These are phyloP conservation scores for Diarsia dahlii DNA, from an alignment of 2,888 invertebrate species.

Conservation along the genomic window DNA sequence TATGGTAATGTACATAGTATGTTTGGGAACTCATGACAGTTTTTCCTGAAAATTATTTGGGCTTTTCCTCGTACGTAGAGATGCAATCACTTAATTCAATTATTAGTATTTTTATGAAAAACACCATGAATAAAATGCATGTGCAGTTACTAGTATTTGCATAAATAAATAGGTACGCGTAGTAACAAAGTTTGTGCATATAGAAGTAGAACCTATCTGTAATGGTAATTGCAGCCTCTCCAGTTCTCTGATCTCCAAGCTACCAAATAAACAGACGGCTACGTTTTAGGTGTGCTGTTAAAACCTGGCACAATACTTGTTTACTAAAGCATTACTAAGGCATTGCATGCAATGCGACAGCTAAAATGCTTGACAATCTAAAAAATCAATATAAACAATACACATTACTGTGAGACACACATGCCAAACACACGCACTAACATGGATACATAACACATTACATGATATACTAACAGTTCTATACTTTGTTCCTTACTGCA, in stretches of 20 bases:
- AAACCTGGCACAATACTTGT: constrained; percentile 30
- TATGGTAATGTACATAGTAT: not conserved
- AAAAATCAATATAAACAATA: no score
- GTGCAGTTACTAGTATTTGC: not conserved
- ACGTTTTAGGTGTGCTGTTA: not conserved
- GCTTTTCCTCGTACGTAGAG: not conserved
- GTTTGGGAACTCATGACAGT: not conserved
- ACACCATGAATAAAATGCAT: not conserved
- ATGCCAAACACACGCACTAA: no score
- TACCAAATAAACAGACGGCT: constrained; percentile 15
- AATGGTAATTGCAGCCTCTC: not conserved
- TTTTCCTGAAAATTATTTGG: not conserved
- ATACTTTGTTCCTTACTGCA: no score
- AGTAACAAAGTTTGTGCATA: not conserved
- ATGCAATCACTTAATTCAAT: not conserved
- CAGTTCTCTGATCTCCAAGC: not conserved
- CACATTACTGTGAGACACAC: no score
- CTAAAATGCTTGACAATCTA: constrained; percentile 26
- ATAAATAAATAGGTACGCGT: not conserved
- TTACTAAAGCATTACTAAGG: constrained; percentile 13
- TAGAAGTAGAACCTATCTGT: not conserved
- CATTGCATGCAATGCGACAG: constrained; percentile 16
- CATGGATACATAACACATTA: no score
- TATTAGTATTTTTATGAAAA: not conserved
- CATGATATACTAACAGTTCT: no score